Evolutionary conservation across 2,113 vertebrate genomes (phyloP).

Genomic region (Hippolais icterina): DNA sequence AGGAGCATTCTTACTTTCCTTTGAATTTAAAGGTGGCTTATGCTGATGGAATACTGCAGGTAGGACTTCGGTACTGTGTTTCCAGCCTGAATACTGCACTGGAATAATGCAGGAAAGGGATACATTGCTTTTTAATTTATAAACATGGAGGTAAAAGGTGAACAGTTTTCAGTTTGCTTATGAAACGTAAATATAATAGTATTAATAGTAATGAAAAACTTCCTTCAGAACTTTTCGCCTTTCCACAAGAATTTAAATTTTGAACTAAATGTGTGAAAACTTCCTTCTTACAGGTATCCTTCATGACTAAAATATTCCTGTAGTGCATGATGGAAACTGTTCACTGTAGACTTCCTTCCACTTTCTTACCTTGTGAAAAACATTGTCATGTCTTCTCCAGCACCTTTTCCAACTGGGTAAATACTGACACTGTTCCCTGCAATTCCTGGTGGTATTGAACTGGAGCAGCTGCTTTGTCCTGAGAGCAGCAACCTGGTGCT

Average conservation of each 20-base stretch:
- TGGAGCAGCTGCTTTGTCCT: neutral
- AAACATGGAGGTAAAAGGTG: neutral
- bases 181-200: neutral
- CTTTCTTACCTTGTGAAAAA: neutral
- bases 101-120: neutral
- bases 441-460: neutral
- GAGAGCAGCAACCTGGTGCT: neutral
- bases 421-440: neutral
- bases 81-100: neutral
- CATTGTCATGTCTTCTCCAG: neutral
- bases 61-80: neutral
- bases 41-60: neutral
- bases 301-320: neutral
- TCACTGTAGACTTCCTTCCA: neutral
- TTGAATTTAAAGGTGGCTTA: neutral
- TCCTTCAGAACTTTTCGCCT: neutral
- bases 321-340: neutral
- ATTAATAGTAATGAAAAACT: neutral
- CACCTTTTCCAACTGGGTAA: neutral
- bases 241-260: neutral
- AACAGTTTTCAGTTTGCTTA: neutral
- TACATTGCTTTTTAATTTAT: neutral
- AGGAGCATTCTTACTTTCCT: neutral
- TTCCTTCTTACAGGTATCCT: neutral
- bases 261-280: neutral